Evolutionary conservation across 30 jellyfish, hydroid and myxozoan genomes (phyloP), one percentile per base, ranked within the genome.

Genomic region (Cassiopea xamachana): DNA sequence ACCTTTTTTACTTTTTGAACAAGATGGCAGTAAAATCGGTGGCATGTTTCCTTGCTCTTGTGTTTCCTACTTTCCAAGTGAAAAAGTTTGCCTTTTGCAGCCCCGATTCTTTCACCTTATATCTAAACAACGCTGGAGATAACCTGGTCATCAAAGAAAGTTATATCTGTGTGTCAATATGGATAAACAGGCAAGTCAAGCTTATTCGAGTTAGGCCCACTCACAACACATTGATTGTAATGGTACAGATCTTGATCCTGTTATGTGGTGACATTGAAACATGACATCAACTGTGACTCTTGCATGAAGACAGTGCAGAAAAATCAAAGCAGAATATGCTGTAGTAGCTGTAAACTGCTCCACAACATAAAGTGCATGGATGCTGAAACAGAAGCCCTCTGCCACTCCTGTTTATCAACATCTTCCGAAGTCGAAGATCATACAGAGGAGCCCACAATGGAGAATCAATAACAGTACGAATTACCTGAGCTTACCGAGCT

Each of bases 301-400:
- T 68, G 58, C 83, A 82, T 62, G 73, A 82, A 67, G 43, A 68
- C 91, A 48, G 72, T 82, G 83, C 45, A 46, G 73, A 82, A 68
- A 82, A 82, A 82, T 68, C 91, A 62, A 82, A 82, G 91, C 91
- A 62, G 91, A 82, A 67, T 82, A 82, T 82, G 83, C 48, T 82
- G 91, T 59, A 48, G 83, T 71, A 48, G 91, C 1, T 82, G 81
- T 60, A 82, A 82, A 18, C 48, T 82, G 75, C 90, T 82, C 67
- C 89, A 80, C 90, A 82, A 82, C 51, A 1, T 60, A 82, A 82
- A 82, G 73, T 82, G 90, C 90, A 64, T 82, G 82, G 90, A 67
- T 82, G 27, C 61, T 62, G 90, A 60, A 45, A 18, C 86, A 64
- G 90, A 82, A 82, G 90, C 83, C 83, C 90, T 82, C 90, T 82